Conservation (phyloP, 2,113 vertebrate species). For the Corythoichthys intestinalis region DNA sequence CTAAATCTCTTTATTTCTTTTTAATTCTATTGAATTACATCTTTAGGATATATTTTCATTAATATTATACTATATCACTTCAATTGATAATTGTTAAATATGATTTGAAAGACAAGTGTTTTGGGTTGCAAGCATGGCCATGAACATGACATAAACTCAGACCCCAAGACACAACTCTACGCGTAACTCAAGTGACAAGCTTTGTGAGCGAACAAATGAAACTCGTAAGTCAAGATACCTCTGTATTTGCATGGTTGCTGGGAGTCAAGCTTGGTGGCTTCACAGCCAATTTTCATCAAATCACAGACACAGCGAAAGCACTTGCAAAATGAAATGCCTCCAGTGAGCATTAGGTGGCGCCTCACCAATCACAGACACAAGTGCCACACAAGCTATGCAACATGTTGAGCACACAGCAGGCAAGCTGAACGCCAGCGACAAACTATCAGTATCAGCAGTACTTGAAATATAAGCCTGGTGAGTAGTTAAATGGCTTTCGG, state of each 20-base stretch:
- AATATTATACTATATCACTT: no score
- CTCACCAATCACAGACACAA: constrained; percentile 72
- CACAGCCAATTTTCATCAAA: constrained; percentile 59
- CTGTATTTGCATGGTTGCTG: not conserved
- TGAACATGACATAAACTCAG: no score
- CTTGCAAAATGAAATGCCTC: constrained; percentile 87
- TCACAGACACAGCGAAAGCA: constrained; percentile 75
- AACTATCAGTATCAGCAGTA: constrained; percentile 77
- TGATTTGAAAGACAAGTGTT: no score
- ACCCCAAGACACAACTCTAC: no score
- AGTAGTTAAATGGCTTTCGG: not conserved
- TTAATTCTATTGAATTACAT: no score
- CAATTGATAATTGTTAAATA: no score
- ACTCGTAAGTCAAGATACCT: not conserved
- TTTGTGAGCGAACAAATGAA: not conserved
- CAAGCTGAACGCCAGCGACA: constrained; percentile 79
- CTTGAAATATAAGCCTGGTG: constrained; percentile 82
- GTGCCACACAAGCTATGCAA: constrained; percentile 97
- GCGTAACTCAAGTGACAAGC: no score
- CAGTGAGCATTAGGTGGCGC: constrained; percentile 75
- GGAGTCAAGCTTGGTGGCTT: not conserved
- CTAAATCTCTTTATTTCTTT: no score
- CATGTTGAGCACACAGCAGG: constrained; percentile 77
- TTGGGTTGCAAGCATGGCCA: no score
- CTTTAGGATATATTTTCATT: no score